Evolutionary conservation across 2,797 vertebrate species (phyloP).

Genomic region (Serranus cabrilla): DNA sequence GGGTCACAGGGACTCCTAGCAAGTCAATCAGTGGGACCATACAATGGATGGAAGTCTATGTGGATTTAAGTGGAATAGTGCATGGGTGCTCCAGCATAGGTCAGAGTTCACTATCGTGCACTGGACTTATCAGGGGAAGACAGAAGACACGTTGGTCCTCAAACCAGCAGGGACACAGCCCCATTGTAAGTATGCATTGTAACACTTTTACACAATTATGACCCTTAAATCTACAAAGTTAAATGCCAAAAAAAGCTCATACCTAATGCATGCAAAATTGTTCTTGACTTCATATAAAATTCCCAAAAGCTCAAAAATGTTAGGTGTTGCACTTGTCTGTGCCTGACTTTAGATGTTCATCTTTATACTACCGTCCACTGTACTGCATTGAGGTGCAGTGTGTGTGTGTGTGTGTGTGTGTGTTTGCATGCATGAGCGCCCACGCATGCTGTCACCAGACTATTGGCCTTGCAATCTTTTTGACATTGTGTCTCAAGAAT

Average conservation of each 20-base stretch:
- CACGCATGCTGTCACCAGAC: slow-evolving; percentile 54
- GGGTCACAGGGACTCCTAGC: slow-evolving; percentile 85
- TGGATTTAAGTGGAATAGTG: slow-evolving; percentile 79
- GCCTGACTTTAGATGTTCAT: slow-evolving; percentile 26
- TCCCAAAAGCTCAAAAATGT: background rate
- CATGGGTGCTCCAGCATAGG: slow-evolving; percentile 73
- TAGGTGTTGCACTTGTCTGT: slow-evolving; percentile 26
- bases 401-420: slow-evolving; percentile 21
- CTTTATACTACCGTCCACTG: slow-evolving; percentile 19
- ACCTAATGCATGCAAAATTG: slow-evolving; percentile 6
- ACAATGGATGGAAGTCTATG: slow-evolving; percentile 80
- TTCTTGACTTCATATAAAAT: background rate
- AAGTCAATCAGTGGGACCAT: slow-evolving; percentile 61
- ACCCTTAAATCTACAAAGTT: slow-evolving; percentile 36
- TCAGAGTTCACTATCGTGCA: slow-evolving; percentile 83
- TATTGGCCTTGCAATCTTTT: slow-evolving; percentile 74
- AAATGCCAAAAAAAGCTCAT: background rate
- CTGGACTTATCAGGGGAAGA: slow-evolving; percentile 90
- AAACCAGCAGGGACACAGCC: slow-evolving; percentile 76
- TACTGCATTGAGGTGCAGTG: slow-evolving; percentile 22
- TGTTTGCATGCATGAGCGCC: background rate
- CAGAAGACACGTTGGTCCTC: slow-evolving; percentile 73
- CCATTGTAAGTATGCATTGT: slow-evolving; percentile 82
- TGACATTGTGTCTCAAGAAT: slow-evolving; percentile 78
- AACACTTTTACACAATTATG: slow-evolving; percentile 28